A percentile compares a stretch with the other conserved stretches of the same genome.
Evolutionary conservation across 2,113 vertebrate species (phyloP).

Genomic region (Istiophorus platypterus): DNA sequence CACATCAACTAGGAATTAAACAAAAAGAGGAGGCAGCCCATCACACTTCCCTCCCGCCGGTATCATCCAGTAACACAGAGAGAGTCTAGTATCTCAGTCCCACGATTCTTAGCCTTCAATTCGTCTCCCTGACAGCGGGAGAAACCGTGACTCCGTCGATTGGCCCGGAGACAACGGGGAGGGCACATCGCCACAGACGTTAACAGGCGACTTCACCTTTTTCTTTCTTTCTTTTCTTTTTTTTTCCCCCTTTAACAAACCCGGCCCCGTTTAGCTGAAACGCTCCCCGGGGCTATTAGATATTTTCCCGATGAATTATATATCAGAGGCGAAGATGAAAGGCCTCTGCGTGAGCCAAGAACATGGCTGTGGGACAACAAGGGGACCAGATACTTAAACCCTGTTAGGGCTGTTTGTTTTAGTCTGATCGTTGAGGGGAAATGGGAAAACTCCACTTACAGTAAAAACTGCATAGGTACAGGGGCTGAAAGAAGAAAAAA

Average conservation of each 20-base stretch:
- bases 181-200: conserved; percentile 79
- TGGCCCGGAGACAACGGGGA: conserved; percentile 68
- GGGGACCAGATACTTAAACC: conserved; percentile 49
- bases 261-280: conserved; percentile 77
- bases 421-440: conserved; percentile 39
- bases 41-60: not conserved
- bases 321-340: conserved; percentile 83
- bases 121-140: conserved; percentile 72
- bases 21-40: conserved; percentile 31
- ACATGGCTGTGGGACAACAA: conserved; percentile 72
- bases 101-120: conserved; percentile 72
- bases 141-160: conserved; percentile 69
- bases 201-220: conserved; percentile 80
- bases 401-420: conserved; percentile 70
- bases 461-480: not conserved
- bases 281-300: conserved; percentile 78
- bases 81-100: conserved; percentile 53
- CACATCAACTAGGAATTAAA: not conserved
- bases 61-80: not conserved
- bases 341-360: conserved; percentile 69
- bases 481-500: not conserved
- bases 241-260: too few species aligned
- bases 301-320: conserved; percentile 84
- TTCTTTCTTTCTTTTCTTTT: conserved; percentile 61
- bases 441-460: conserved; percentile 46